Evolutionary conservation across 2,113 vertebrate species (phyloP).

Genomic region (Larimichthys crocea): DNA sequence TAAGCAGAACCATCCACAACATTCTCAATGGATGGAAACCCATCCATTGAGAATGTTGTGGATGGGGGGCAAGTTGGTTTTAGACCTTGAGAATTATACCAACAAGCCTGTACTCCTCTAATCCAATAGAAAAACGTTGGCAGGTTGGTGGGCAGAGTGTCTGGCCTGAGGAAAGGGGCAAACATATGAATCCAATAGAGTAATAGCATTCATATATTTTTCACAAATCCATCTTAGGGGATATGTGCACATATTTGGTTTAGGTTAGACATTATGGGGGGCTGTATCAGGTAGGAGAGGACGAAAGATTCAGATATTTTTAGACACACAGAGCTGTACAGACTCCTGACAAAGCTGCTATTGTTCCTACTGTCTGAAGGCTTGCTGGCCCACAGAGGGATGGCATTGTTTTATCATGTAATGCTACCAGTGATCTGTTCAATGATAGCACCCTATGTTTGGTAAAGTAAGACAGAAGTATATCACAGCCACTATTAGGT

Average conservation of each 20-base stretch:
- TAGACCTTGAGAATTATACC: not conserved
- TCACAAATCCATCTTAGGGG: not conserved
- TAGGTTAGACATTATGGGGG: not conserved
- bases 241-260: not conserved
- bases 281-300: constrained; percentile 26
- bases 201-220: not conserved
- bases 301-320: constrained; percentile 57
- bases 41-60: too few species aligned
- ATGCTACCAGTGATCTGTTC: constrained; percentile 79
- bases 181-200: not conserved
- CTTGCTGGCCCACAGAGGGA: constrained; percentile 74
- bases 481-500: constrained; percentile 74
- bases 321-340: constrained; percentile 46
- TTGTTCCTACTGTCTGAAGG: constrained; percentile 75
- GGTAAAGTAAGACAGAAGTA: constrained; percentile 79
- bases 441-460: constrained; percentile 77
- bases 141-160: not conserved
- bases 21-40: not conserved
- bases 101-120: not conserved
- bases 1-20: too few species aligned
- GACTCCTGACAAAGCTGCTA: constrained; percentile 71
- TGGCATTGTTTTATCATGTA: constrained; percentile 83
- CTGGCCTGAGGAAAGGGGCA: not conserved
- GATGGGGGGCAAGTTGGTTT: not conserved
- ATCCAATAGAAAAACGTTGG: constrained; percentile 8